Evolutionary conservation across 2,113 vertebrate genomes (phyloP).

Genomic region (Rhinopomastus cyanomelas): DNA sequence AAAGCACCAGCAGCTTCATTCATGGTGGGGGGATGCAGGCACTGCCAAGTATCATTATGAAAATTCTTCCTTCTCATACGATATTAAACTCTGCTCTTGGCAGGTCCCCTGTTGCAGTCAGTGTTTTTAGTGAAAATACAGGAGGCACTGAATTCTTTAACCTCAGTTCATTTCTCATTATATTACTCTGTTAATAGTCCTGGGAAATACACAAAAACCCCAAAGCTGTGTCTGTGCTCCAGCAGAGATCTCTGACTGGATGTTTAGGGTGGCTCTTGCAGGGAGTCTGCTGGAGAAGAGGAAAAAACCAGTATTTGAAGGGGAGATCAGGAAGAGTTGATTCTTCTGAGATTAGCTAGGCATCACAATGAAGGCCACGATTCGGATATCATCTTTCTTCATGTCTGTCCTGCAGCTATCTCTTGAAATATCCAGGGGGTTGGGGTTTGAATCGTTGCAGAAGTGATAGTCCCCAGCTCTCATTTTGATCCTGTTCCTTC

Average conservation of each 20-base stretch:
- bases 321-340: neutral
- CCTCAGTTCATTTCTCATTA: slow-evolving; percentile 56
- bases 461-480: neutral
- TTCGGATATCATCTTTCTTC: neutral
- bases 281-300: neutral
- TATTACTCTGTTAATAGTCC: slow-evolving; percentile 42
- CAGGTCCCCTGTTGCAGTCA: slow-evolving; percentile 11
- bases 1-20: slow-evolving; percentile 31
- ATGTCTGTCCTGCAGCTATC: neutral
- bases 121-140: slow-evolving; percentile 60
- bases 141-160: slow-evolving; percentile 55
- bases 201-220: slow-evolving; percentile 19
- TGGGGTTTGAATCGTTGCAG: neutral
- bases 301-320: neutral
- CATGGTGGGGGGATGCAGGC: slow-evolving; percentile 22
- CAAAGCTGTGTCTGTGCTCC: neutral
- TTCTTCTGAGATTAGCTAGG: neutral
- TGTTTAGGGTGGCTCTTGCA: slow-evolving; percentile 19
- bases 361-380: neutral
- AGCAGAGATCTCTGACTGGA: neutral
- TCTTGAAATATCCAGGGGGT: neutral
- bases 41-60: slow-evolving; percentile 60
- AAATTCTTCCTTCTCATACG: slow-evolving; percentile 56
- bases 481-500: neutral
- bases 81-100: slow-evolving; percentile 57